Evolutionary conservation across 2,797 vertebrate genomes (phyloP).

Genomic region (Sternotherus odoratus): DNA sequence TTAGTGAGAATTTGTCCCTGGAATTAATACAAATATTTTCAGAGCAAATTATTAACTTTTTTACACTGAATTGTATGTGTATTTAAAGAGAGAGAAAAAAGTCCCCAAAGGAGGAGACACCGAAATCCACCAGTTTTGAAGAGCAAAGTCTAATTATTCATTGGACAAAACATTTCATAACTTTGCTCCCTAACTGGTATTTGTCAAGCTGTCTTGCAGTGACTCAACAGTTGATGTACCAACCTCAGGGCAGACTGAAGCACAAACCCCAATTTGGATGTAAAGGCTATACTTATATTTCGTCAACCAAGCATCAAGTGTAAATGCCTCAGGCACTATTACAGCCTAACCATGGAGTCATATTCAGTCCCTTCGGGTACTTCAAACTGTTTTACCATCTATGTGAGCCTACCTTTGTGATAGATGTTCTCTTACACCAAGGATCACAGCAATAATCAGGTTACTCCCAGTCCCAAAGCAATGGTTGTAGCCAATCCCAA

Average conservation of each 20-base stretch:
- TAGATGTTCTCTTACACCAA: background rate
- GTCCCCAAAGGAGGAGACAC: background rate
- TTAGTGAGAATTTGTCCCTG: background rate
- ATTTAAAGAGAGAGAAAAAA: background rate
- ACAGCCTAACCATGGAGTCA: background rate
- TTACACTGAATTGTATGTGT: background rate
- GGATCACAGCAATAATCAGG: background rate
- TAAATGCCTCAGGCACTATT: background rate
- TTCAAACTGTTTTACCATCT: background rate
- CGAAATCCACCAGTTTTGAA: background rate
- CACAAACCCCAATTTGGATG: background rate
- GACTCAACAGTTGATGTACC: background rate
- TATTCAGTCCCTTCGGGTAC: background rate
- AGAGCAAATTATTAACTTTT: background rate
- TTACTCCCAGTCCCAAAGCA: background rate
- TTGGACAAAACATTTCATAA: background rate
- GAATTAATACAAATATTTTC: background rate
- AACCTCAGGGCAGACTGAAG: background rate
- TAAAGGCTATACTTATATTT: background rate
- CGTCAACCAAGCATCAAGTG: background rate
- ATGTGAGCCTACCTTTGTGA: background rate
- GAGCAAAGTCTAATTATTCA: background rate
- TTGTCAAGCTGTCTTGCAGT: background rate
- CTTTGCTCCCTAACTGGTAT: background rate
- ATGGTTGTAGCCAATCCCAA: background rate